Evolutionary conservation across 2,797 vertebrate genomes (phyloP).

Genomic region (Oreochromis mossambicus): DNA sequence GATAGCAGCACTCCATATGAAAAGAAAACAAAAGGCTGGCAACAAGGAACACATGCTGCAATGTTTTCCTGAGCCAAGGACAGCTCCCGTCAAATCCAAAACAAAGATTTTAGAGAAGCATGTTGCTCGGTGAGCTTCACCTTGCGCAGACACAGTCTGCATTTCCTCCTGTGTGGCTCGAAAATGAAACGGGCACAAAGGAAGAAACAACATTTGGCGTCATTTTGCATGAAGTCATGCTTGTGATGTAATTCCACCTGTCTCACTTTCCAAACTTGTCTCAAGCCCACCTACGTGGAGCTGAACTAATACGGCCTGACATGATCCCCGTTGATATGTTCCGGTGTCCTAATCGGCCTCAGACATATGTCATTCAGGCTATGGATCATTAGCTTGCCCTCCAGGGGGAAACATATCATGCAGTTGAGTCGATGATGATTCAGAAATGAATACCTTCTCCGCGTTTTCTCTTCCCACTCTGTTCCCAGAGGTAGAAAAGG

Average conservation of each 20-base stretch:
- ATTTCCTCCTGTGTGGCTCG: background rate
- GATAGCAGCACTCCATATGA: conserved; percentile 13
- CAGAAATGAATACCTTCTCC: conserved; percentile 43
- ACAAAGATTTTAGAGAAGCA: conserved; percentile 10
- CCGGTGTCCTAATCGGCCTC: conserved; percentile 54
- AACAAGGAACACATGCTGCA: conserved; percentile 2
- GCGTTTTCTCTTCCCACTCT: conserved; percentile 47
- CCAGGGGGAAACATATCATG: conserved; percentile 39
- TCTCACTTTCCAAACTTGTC: conserved; percentile 17
- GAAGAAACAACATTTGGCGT: background rate
- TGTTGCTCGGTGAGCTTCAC: conserved; percentile 20
- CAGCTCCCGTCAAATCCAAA: background rate
- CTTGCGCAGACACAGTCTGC: background rate
- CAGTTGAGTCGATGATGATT: conserved; percentile 35
- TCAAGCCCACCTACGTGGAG: conserved; percentile 24
- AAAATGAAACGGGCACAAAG: background rate
- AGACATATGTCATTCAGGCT: conserved; percentile 65
- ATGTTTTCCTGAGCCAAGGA: conserved; percentile 21
- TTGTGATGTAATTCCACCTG: conserved; percentile 28
- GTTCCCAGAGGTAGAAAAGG: conserved; percentile 45
- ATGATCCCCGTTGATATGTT: conserved; percentile 59
- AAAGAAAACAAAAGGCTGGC: conserved; percentile 45
- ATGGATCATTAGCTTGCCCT: conserved; percentile 61
- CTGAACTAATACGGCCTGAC: conserved; percentile 58
- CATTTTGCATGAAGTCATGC: background rate